Conservation (phyloP, 2,113 vertebrate species). For the Phrynocephalus versicolor region DNA sequence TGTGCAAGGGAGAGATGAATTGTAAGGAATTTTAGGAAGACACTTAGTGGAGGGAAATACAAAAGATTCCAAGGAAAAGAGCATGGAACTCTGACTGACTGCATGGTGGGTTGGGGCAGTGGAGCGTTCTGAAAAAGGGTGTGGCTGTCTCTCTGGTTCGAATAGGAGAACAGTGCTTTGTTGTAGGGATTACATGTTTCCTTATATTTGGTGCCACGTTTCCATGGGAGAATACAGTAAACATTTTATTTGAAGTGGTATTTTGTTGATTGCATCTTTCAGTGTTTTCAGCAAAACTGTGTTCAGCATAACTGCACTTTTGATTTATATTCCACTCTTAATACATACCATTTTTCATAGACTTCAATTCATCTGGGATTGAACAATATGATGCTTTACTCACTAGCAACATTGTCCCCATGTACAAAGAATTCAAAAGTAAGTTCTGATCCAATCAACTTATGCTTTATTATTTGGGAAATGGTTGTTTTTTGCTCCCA, state of each 20-base stretch:
- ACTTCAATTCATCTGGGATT: constrained; percentile 65
- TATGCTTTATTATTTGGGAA: background rate
- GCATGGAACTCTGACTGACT: background rate
- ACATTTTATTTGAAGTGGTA: background rate
- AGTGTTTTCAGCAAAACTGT: background rate
- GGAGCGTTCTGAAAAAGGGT: background rate
- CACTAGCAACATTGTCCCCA: constrained; percentile 88
- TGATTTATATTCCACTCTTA: background rate
- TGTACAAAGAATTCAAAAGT: constrained; percentile 87
- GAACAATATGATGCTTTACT: constrained; percentile 85
- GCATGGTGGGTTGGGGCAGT: background rate
- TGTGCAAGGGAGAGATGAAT: background rate
- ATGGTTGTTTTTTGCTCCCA: background rate
- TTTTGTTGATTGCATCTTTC: background rate
- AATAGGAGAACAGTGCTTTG: background rate
- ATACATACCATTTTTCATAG: constrained; percentile 63
- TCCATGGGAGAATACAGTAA: background rate
- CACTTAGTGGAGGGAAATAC: background rate
- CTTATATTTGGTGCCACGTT: background rate
- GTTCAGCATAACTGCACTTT: background rate
- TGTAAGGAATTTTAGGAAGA: background rate
- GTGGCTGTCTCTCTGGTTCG: background rate
- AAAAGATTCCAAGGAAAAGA: background rate
- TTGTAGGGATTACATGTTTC: background rate
- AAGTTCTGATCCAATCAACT: constrained; percentile 22